A percentile compares a stretch with the other conserved stretches of the same genome.
These are phyloP conservation scores for Anthophora plumipes DNA, from an alignment of 2,888 invertebrate species.

Conservation along the genomic window DNA sequence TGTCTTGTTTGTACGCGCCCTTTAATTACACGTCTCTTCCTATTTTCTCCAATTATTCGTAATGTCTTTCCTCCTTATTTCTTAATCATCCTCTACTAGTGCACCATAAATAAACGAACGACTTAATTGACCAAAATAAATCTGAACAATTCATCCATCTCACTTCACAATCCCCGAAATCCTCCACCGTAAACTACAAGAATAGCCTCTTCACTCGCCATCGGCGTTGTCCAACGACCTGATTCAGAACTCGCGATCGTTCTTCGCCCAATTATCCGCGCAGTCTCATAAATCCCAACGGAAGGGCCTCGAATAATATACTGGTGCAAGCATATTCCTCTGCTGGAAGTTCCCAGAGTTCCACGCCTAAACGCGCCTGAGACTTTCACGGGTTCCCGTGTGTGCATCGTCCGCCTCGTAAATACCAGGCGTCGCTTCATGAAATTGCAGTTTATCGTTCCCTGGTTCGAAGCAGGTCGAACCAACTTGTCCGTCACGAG, in stretches of 20 bases:
- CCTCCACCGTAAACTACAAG: neutral
- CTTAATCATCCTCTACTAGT: too few relatives aligned
- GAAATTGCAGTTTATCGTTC: slow-evolving; percentile 63
- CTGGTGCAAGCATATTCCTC: slow-evolving; percentile 4
- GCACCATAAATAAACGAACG: too few relatives aligned
- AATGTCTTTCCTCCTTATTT: too few relatives aligned
- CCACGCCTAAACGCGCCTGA: slow-evolving; percentile 17
- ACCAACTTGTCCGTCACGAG: slow-evolving; percentile 43
- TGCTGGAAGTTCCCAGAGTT: slow-evolving; percentile 34
- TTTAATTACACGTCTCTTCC: too few relatives aligned
- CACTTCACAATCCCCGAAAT: neutral
- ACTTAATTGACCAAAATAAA: neutral
- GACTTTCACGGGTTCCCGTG: slow-evolving; percentile 29
- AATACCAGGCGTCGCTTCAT: slow-evolving; percentile 39
- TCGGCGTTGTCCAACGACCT: neutral
- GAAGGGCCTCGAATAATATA: slow-evolving; percentile 25
- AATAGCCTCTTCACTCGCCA: neutral
- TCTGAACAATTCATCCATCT: neutral
- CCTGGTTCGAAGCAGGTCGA: slow-evolving; percentile 25
- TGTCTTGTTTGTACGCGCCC: too few relatives aligned
- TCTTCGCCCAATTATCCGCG: neutral
- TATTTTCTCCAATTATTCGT: too few relatives aligned
- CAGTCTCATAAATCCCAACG: slow-evolving; percentile 4
- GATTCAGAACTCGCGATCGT: slow-evolving; percentile 14
- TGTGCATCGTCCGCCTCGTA: slow-evolving; percentile 21